These are phyloP conservation scores for Dreissena polymorpha DNA, from an alignment of 1,140 invertebrate species.

Conservation along the genomic window DNA sequence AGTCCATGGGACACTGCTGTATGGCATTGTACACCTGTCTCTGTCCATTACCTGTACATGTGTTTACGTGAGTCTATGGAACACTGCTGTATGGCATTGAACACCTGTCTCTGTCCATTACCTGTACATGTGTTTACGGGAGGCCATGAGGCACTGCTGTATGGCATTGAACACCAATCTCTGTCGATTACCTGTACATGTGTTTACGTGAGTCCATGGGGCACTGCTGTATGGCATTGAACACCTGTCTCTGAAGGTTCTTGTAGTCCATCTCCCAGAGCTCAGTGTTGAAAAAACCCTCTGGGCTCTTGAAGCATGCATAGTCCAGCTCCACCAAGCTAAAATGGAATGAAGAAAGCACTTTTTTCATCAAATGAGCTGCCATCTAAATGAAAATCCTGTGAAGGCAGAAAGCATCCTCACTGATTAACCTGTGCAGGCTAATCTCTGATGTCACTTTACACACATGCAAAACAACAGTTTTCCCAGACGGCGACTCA, in stretches of 20 bases:
- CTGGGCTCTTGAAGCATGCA: constrained; percentile 81
- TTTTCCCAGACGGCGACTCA: background rate
- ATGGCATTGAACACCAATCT: constrained; percentile 84
- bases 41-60: too few species aligned
- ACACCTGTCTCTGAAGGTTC: constrained; percentile 83
- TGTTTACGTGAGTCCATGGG: constrained; percentile 82
- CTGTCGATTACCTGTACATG: constrained; percentile 81
- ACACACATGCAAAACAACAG: too few species aligned
- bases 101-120: too few species aligned
- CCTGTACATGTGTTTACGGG: too few species aligned
- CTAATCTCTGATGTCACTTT: too few species aligned
- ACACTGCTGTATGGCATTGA: too few species aligned
- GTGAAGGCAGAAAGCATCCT: too few species aligned
- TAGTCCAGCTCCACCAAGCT: constrained; percentile 77
- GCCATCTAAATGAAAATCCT: too few species aligned
- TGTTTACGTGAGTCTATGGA: too few species aligned
- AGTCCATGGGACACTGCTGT: too few species aligned
- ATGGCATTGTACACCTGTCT: too few species aligned
- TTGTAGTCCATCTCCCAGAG: constrained; percentile 84
- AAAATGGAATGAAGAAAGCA: constrained; percentile 46
- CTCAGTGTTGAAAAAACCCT: constrained; percentile 85
- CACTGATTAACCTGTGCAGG: too few species aligned
- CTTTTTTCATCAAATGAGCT: background rate
- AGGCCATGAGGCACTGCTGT: constrained; percentile 82
- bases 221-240: constrained; percentile 82